These are phyloP conservation scores for Trichacis sp. DNA, from an alignment of 2,888 invertebrate genomes.

Conservation along the genomic window DNA sequence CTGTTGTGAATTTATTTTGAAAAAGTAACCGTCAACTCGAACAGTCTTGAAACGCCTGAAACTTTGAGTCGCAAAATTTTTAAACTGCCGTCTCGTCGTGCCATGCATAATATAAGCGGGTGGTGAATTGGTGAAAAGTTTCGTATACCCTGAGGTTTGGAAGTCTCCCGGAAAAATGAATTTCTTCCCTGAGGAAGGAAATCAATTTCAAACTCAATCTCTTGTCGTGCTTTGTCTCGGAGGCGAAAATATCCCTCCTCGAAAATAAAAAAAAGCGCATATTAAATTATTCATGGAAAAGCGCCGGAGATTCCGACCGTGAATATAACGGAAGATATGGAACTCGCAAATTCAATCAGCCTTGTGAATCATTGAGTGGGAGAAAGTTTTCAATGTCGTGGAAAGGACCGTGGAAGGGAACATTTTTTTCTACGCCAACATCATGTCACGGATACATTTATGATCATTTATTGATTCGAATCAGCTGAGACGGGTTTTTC, in stretches of 20 bases:
- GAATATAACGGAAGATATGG: too few species aligned
- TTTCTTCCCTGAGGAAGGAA: background rate
- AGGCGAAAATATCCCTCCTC: too few species aligned
- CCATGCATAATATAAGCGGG: background rate
- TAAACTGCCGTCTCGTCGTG: background rate
- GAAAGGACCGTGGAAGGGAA: background rate
- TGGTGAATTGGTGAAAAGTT: background rate
- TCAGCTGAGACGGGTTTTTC: conserved; percentile 32
- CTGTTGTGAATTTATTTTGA: conserved; percentile 31
- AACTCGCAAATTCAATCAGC: too few species aligned
- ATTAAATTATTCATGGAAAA: too few species aligned
- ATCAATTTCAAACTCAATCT: background rate
- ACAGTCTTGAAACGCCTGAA: background rate
- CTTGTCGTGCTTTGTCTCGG: background rate
- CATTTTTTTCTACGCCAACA: background rate
- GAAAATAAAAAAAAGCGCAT: too few species aligned
- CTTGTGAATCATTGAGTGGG: too few species aligned
- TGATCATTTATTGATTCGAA: conserved; percentile 19
- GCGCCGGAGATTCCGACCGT: too few species aligned
- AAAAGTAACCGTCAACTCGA: conserved; percentile 12
- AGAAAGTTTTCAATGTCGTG: background rate
- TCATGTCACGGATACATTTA: background rate
- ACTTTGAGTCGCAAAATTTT: background rate
- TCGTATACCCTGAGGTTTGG: background rate
- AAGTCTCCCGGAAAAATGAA: too few species aligned